phyloP scores from a whole-genome alignment of 92 coral and sea anemone species.

The Montipora capitata region DNA sequence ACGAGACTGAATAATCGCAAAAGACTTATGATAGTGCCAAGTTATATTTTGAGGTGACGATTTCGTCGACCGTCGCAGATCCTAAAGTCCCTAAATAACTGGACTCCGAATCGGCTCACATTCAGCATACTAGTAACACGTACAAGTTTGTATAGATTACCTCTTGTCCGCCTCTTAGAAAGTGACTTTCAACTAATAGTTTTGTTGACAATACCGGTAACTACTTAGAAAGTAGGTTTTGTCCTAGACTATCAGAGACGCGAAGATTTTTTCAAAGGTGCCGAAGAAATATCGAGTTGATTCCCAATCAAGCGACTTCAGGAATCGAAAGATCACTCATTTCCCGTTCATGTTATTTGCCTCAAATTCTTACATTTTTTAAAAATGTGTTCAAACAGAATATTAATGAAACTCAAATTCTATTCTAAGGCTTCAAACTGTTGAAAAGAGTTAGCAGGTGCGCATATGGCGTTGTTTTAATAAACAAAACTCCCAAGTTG shows the following conservation, averaged over 20 bases:
- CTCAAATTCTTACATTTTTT: background rate
- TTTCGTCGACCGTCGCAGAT: too few species aligned
- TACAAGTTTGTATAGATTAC: background rate
- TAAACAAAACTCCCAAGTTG: slow-evolving; percentile 53
- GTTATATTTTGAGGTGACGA: too few species aligned
- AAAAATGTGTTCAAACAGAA: background rate
- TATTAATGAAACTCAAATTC: background rate
- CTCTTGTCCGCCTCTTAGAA: background rate
- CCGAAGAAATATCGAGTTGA: background rate
- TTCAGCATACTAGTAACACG: too few species aligned
- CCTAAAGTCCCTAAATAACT: too few species aligned
- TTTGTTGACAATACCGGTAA: slow-evolving; percentile 7
- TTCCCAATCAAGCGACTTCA: background rate
- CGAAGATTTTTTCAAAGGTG: background rate
- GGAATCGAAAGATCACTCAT: background rate
- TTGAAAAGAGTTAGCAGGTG: slow-evolving; percentile 43
- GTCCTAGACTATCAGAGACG: background rate
- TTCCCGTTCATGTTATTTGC: background rate
- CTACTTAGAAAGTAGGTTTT: background rate
- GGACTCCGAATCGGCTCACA: too few species aligned
- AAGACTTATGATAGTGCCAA: too few species aligned
- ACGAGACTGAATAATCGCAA: too few species aligned
- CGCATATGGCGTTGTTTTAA: slow-evolving; percentile 11
- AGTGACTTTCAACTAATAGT: background rate
- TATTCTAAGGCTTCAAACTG: background rate